Evolutionary conservation across 2,797 vertebrate genomes (phyloP).

Genomic region (Eupleurogrammus muticus): DNA sequence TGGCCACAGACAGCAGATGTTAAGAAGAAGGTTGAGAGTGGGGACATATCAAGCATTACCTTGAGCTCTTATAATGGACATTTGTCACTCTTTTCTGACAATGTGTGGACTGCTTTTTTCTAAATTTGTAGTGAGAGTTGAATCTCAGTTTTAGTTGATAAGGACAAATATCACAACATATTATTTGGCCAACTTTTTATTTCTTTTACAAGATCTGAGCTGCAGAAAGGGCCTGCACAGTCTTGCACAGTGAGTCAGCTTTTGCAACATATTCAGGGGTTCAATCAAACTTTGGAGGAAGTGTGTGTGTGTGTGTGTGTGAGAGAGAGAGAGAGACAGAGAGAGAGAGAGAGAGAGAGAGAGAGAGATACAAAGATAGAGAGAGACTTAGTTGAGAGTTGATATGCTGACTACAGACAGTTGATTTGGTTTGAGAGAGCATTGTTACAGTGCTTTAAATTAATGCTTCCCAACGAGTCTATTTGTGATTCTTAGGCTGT

Average conservation of each 20-base stretch:
- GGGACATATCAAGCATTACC: not conserved
- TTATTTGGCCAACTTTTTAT: not conserved
- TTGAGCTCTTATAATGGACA: not conserved
- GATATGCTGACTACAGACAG: slow-evolving; percentile 83
- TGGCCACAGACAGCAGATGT: slow-evolving; percentile 65
- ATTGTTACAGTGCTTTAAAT: slow-evolving; percentile 83
- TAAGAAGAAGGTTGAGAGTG: slow-evolving; percentile 50
- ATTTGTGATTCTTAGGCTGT: slow-evolving; percentile 82
- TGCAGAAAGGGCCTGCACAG: slow-evolving; percentile 29
- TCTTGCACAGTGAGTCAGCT: slow-evolving; percentile 41
- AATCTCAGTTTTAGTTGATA: not conserved
- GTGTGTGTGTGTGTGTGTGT: not conserved
- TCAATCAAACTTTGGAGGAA: slow-evolving; percentile 43
- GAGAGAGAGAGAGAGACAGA: slow-evolving; percentile 1
- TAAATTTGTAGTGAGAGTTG: not conserved
- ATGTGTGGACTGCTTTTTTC: not conserved
- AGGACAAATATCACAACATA: not conserved
- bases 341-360: slow-evolving; percentile 24
- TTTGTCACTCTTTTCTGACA: not conserved
- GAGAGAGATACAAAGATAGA: slow-evolving; percentile 53
- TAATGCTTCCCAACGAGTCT: slow-evolving; percentile 83
- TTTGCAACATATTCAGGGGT: slow-evolving; percentile 50
- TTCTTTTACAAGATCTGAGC: slow-evolving; percentile 5
- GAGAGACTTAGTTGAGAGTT: slow-evolving; percentile 66
- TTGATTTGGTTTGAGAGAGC: slow-evolving; percentile 84